These are phyloP conservation scores for Micropoecilia bifurca DNA, from an alignment of 2,797 vertebrate genomes.

Conservation along the genomic window DNA sequence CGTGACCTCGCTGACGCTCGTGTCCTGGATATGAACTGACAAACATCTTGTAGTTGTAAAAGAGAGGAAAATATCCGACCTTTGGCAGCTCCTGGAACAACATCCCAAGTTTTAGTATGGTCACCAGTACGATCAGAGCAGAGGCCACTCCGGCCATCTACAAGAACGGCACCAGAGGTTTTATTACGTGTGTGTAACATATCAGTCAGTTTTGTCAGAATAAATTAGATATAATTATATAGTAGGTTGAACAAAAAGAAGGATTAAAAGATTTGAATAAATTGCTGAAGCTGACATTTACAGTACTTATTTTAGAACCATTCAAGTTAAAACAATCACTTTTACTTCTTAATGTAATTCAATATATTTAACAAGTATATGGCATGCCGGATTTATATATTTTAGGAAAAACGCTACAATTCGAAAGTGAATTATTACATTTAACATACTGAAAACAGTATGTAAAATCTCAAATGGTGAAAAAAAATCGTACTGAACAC, in stretches of 20 bases:
- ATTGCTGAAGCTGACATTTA: background rate
- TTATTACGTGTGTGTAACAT: background rate
- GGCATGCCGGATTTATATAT: background rate
- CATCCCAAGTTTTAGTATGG: slow-evolving; percentile 91
- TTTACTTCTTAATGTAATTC: background rate
- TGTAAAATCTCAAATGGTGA: background rate
- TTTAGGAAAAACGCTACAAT: background rate
- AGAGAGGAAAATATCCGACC: slow-evolving; percentile 70
- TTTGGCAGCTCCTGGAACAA: slow-evolving; percentile 93
- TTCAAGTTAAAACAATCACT: background rate
- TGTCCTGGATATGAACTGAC: background rate
- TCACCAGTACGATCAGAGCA: slow-evolving; percentile 89
- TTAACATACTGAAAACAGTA: background rate
- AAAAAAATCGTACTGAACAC: background rate
- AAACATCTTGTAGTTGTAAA: background rate
- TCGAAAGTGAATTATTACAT: background rate
- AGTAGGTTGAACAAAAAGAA: background rate
- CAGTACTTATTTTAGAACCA: background rate
- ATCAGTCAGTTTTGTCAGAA: background rate
- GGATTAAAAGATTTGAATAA: background rate
- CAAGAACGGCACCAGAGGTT: slow-evolving; percentile 14
- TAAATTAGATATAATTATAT: background rate
- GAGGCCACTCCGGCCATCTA: slow-evolving; percentile 90
- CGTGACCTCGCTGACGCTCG: slow-evolving; percentile 3
- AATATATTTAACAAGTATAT: background rate